Evolutionary conservation across 2,797 vertebrate species (phyloP), one percentile per base, ranked within the genome.

Genomic region (Catamblyrhynchus diadema): DNA sequence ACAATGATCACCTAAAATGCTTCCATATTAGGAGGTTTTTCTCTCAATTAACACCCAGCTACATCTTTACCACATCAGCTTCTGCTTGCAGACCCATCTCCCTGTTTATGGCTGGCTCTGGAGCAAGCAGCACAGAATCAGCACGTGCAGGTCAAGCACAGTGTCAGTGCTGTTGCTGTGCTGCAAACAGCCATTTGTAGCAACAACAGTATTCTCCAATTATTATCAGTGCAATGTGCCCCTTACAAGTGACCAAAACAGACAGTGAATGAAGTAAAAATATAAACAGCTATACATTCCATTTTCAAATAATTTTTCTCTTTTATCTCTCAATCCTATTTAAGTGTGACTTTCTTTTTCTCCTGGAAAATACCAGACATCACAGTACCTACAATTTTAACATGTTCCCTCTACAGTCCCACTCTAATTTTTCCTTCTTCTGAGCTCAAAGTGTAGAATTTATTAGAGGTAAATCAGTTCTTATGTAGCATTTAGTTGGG

Each of bases 141-240:
- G 9, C 1, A 0, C 3, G 5, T 15, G 44, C n/a, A 33, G 8
- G 18, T 35, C 80, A 61, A 39, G 14, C 32, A 51, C 32, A 65
- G 12, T 9, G n/a, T 10, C 6, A 1, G n/a, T 11, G 33, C 22
- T 41, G 17, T 1, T 37, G 13, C 10, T 70, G 20, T 9, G 14
- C 2, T 66, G 30, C 8, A 32, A 53, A 32, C 51, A 57, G 8
- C 28, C 35, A 67, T 33, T 35, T 48, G 33, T 9, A 60, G 23
- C 32, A 64, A 42, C 14, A 59, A 4, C 17, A 39, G 14, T 1
- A 8, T 48, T 59, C n/a, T 27, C 56, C 20, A 39, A 48, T 24
- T 32, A 19, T 37, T 44, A 41, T 25, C 45, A 2, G 2, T 21
- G 16, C 14, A 45, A 75, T 32, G 28, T 4, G 12, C 8, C 41